Conservation (phyloP, 2,797 vertebrate species). For the Telmatherina bonti region DNA sequence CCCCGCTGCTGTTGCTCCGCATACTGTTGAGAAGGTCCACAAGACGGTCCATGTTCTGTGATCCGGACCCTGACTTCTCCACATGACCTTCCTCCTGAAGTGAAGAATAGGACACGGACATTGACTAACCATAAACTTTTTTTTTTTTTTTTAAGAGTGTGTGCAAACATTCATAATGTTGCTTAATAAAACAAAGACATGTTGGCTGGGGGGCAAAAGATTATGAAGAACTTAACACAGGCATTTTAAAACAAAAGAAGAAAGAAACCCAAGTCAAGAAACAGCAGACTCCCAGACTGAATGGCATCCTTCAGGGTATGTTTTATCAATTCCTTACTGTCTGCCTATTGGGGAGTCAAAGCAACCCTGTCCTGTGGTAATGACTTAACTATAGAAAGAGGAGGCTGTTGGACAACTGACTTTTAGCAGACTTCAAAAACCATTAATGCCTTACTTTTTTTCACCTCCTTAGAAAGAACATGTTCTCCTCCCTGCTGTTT, state of each 20-base stretch:
- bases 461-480: constrained; percentile 38
- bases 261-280: neutral
- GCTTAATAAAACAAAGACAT: no score
- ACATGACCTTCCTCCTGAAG: constrained; percentile 89
- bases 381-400: constrained; percentile 30
- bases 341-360: constrained; percentile 33
- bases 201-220: neutral
- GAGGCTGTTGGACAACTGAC: constrained; percentile 38
- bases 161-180: no score
- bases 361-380: constrained; percentile 38
- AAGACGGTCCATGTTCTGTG: constrained; percentile 93
- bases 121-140: neutral
- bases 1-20: constrained; percentile 94
- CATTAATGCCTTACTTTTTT: constrained; percentile 51
- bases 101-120: neutral
- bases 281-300: neutral
- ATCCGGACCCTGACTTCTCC: constrained; percentile 72
- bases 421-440: constrained; percentile 49
- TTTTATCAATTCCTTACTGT: constrained; percentile 47
- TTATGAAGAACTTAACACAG: neutral
- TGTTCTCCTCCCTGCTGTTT: constrained; percentile 12
- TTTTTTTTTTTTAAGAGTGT: no score
- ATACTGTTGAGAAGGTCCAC: constrained; percentile 96
- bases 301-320: constrained; percentile 17
- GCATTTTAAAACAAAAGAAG: neutral